Percentiles rank a stretch among this genome's conserved stretches.
Evolutionary conservation across 2,113 vertebrate genomes (phyloP).

Genomic region (Stictonetta naevosa): DNA sequence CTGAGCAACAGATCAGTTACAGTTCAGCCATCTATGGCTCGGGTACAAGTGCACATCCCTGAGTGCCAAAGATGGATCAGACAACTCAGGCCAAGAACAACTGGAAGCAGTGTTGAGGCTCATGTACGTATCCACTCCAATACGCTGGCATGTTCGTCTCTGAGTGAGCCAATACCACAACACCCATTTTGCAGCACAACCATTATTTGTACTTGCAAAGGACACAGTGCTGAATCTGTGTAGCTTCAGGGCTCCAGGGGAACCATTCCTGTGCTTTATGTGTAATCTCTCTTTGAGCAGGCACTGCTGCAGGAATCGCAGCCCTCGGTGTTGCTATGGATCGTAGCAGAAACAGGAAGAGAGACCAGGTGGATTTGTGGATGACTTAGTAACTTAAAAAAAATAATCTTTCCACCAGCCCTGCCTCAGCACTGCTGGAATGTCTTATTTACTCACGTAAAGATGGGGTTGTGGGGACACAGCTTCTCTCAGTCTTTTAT

Average conservation of each 20-base stretch:
- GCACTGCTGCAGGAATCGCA: not conserved
- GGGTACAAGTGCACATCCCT: not conserved
- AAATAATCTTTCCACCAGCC: not conserved
- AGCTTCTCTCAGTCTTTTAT: constrained; percentile 1
- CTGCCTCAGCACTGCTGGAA: not conserved
- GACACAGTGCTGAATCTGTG: not conserved
- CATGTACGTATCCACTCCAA: not conserved
- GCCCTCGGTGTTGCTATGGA: not conserved
- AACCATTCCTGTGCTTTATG: not conserved
- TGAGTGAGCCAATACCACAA: not conserved
- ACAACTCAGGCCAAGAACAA: not conserved
- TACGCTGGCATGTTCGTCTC: not conserved
- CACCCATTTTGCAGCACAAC: not conserved
- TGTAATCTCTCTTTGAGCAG: not conserved
- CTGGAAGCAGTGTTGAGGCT: not conserved
- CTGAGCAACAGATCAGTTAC: not conserved
- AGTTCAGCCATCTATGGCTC: not conserved
- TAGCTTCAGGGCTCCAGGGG: not conserved
- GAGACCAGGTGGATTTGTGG: not conserved
- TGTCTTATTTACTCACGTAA: not conserved
- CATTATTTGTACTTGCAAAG: not conserved
- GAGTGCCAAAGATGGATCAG: not conserved
- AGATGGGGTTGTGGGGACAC: not conserved
- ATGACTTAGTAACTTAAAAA: not conserved
- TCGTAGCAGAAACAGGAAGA: not conserved